These are phyloP conservation scores for Semnornis frantzii DNA, from an alignment of 2,113 vertebrate genomes.

Conservation along the genomic window DNA sequence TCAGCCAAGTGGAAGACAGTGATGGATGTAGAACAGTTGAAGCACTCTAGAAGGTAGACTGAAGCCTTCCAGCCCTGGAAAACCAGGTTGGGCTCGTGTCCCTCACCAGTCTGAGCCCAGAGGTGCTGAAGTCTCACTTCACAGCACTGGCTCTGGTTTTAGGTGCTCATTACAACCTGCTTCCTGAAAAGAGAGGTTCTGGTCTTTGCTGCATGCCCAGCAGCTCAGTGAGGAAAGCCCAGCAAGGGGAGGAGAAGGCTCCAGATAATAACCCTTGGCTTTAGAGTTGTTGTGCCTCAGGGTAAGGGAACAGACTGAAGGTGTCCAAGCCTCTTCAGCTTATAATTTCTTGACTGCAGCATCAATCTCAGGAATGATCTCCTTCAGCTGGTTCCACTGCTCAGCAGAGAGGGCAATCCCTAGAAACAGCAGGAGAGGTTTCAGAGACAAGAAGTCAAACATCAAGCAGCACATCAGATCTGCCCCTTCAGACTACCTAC, in stretches of 20 bases:
- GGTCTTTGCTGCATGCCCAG: background rate
- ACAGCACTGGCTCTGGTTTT: background rate
- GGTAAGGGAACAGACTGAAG: background rate
- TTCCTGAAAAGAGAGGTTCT: background rate
- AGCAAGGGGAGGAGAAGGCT: background rate
- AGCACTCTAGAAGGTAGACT: background rate
- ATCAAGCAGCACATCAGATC: background rate
- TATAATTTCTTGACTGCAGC: slow-evolving; percentile 8
- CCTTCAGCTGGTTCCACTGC: slow-evolving; percentile 54
- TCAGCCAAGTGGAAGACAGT: background rate
- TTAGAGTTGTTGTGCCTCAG: background rate
- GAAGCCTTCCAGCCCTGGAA: background rate
- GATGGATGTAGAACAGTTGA: background rate
- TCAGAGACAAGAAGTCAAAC: background rate
- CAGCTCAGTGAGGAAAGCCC: background rate
- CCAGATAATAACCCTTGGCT: background rate
- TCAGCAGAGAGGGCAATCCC: slow-evolving; percentile 42
- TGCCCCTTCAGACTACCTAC: background rate
- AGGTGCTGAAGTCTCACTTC: background rate
- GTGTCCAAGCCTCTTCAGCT: background rate
- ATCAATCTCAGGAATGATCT: background rate
- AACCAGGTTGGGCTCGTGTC: background rate
- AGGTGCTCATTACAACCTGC: background rate
- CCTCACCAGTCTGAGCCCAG: background rate
- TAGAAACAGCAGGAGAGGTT: background rate